phyloP scores from a whole-genome alignment of 1,140 invertebrate genomes.

The Orussus abietinus region DNA sequence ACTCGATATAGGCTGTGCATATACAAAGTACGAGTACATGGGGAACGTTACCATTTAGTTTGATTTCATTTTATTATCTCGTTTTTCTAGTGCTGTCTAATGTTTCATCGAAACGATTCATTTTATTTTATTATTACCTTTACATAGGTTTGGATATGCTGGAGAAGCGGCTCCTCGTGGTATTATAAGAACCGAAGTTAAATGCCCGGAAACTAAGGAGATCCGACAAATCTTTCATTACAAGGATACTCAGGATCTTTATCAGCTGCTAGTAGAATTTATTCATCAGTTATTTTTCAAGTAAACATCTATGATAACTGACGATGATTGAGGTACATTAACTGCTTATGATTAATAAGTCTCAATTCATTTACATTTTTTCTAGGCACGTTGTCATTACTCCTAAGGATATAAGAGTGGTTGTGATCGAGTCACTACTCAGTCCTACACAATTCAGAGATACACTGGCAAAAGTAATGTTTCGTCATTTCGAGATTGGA shows the following conservation, averaged over 20 bases:
- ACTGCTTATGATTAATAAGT: background rate
- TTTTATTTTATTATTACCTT: conserved; percentile 17
- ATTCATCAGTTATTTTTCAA: conserved; percentile 85
- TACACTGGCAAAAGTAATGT: conserved; percentile 86
- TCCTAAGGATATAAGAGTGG: conserved; percentile 87
- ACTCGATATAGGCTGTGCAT: conserved; percentile 85
- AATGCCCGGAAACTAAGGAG: conserved; percentile 62
- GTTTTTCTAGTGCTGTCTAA: conserved; percentile 19
- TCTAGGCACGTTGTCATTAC: conserved; percentile 81
- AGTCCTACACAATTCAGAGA: conserved; percentile 77
- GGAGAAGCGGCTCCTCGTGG: conserved; percentile 82
- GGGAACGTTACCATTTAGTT: no score
- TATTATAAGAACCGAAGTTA: conserved; percentile 78
- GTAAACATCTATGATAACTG: no score
- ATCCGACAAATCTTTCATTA: conserved; percentile 70
- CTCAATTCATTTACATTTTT: no score
- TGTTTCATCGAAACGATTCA: conserved; percentile 12
- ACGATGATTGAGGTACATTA: background rate
- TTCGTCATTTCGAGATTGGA: conserved; percentile 85
- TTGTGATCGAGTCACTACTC: conserved; percentile 87
- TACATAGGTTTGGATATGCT: conserved; percentile 81
- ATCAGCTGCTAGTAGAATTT: conserved; percentile 84
- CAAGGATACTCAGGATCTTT: conserved; percentile 69
- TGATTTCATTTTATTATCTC: conserved; percentile 16
- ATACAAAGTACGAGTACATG: conserved; percentile 84